phyloP scores from a whole-genome alignment of 1,140 invertebrate species.

The Tribolium castaneum region DNA sequence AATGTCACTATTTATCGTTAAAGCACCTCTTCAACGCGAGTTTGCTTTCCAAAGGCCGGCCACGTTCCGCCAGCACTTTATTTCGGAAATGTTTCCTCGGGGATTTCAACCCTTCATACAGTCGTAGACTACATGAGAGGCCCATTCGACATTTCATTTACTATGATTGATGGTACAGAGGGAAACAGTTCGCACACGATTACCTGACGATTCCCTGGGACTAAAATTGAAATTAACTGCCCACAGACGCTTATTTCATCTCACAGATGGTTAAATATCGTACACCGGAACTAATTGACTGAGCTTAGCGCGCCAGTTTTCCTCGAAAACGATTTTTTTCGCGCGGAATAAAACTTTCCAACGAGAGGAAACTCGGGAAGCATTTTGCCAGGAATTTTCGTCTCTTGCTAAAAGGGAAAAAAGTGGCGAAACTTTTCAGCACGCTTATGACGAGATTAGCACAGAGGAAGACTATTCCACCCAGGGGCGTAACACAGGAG shows the following conservation, averaged over 20 bases:
- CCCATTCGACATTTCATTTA: conserved; percentile 40
- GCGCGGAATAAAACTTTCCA: too few relatives aligned
- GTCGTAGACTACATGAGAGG: conserved; percentile 15
- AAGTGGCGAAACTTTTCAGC: too few relatives aligned
- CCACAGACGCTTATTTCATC: conserved; percentile 19
- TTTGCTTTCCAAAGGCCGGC: neutral
- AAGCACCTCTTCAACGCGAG: neutral
- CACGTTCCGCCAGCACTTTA: conserved; percentile 14
- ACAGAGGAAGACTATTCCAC: too few relatives aligned
- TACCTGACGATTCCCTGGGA: conserved; percentile 9
- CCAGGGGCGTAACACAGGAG: too few relatives aligned
- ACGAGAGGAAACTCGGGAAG: too few relatives aligned
- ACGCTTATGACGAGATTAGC: too few relatives aligned
- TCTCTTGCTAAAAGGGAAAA: too few relatives aligned
- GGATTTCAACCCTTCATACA: conserved; percentile 32
- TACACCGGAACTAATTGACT: neutral
- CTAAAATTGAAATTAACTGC: conserved; percentile 28
- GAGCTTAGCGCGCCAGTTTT: neutral
- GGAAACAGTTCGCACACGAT: conserved; percentile 13
- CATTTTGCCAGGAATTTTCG: too few relatives aligned
- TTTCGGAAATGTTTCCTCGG: conserved; percentile 36
- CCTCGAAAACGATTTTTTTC: too few relatives aligned
- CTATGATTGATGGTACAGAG: conserved; percentile 10
- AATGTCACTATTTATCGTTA: neutral
- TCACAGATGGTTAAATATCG: conserved; percentile 14